Percentiles rank a stretch among this genome's conserved stretches.
Conservation (phyloP, 1,140 invertebrate genomes). For the Apis dorsata region DNA sequence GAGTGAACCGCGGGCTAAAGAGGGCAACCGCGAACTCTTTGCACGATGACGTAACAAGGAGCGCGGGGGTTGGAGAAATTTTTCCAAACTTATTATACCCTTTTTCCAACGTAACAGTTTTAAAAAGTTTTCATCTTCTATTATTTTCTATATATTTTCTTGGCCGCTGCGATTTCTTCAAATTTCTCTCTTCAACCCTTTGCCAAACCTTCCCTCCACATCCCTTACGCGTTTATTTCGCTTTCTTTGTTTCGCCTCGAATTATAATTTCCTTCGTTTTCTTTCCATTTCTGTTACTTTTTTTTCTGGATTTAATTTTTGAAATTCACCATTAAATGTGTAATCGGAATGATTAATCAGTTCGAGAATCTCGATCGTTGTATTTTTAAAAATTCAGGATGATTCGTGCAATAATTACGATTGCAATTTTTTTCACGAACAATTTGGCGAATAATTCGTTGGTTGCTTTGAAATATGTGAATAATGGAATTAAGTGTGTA, state of each 20-base stretch:
- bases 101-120: background rate
- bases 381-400: too few species aligned
- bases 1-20: background rate
- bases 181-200: background rate
- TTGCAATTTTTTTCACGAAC: too few species aligned
- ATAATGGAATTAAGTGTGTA: too few species aligned
- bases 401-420: too few species aligned
- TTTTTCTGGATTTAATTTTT: too few species aligned
- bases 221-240: background rate
- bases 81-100: slow-evolving; percentile 12
- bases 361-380: too few species aligned
- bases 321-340: too few species aligned
- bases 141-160: background rate
- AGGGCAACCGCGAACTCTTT: background rate
- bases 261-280: background rate
- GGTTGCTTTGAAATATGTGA: too few species aligned
- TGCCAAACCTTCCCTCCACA: too few species aligned
- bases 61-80: background rate
- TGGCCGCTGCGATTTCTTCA: slow-evolving; percentile 1
- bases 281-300: too few species aligned
- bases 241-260: background rate
- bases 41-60: background rate
- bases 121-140: slow-evolving; percentile 1
- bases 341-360: too few species aligned
- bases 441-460: too few species aligned